Evolutionary conservation across 2,113 vertebrate genomes (phyloP), one percentile per base, ranked within the genome.

Genomic region (Sebastes schlegelii): DNA sequence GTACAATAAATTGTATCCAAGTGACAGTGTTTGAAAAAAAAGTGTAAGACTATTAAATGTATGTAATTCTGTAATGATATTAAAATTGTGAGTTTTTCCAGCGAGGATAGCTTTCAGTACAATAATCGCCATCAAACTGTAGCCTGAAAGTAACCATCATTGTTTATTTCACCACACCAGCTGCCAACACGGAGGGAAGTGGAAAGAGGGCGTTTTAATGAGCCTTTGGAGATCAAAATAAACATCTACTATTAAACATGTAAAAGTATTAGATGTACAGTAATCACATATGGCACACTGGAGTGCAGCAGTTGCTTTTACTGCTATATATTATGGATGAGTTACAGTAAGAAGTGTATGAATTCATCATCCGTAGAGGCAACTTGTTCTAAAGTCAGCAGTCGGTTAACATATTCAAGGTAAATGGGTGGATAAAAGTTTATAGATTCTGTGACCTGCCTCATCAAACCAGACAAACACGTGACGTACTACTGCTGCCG

Each of bases 201-300:
- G 42, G 17, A 16, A 54, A 68, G 45, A 63, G n/a, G 57, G 65
- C 62, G 16, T 21, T 84, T 71, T 75, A 75, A 67, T 76, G 54
- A 82, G 78, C n/a, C 61, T 54, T 48, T 42, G 5, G 14, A 78
- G 54, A 58, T 46, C 45, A 65, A 26, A 42, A 4, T 43, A 9
- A 51, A 23, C 46, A 34, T 55, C 54, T 43, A 51, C 48, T 49
- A 26, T 64, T 1, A 34, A 46, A 67, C 43, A 48, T 45, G 8
- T 17, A 7, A 52, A 57, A 17, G 34, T 42, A 6, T 23, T 12
- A 34, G 19, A 62, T 67, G 4, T n/a, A 65, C 1, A 42, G 23
- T 16, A 7, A 49, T 26, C 8, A 57, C 16, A 23, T 23, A 63
- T 14, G 46, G 60, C 5, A 11, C 1, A 2, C 5, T 67, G 12